These are phyloP conservation scores for Orthonychiurus folsomi DNA, from an alignment of 2,888 invertebrate genomes.

Conservation along the genomic window DNA sequence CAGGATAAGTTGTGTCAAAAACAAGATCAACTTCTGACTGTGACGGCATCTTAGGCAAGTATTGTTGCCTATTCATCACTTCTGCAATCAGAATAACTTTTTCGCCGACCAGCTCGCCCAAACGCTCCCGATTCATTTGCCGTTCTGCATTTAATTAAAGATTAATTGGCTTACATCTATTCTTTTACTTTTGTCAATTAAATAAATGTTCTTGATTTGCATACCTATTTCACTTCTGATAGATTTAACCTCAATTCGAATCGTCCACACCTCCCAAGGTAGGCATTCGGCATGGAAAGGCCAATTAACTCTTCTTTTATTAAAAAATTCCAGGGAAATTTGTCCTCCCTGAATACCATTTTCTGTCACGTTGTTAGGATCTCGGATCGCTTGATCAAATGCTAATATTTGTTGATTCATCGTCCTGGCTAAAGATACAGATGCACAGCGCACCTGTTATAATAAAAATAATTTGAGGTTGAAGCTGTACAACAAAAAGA, in stretches of 20 bases:
- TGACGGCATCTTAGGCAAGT: conserved; percentile 90
- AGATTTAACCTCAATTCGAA: conserved; percentile 78
- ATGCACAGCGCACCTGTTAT: conserved; percentile 68
- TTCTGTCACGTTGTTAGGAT: conserved; percentile 37
- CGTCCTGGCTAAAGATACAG: conserved; percentile 61
- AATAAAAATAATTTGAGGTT: neutral
- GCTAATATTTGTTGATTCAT: conserved; percentile 55
- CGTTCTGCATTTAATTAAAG: conserved; percentile 57
- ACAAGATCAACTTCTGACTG: conserved; percentile 84
- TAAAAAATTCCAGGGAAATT: conserved; percentile 90
- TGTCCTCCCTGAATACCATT: conserved; percentile 50
- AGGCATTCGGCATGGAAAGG: conserved; percentile 81
- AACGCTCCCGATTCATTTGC: conserved; percentile 75
- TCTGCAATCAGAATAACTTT: conserved; percentile 91
- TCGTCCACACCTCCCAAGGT: conserved; percentile 98
- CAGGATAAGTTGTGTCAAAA: conserved; percentile 84
- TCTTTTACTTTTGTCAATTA: neutral
- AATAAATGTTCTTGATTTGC: conserved; percentile 9
- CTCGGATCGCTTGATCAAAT: conserved; percentile 45
- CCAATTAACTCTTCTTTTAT: conserved; percentile 82
- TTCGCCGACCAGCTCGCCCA: conserved; percentile 78
- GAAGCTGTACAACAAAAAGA: too few relatives aligned
- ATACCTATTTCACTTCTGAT: conserved; percentile 67
- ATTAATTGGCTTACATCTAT: too few relatives aligned
- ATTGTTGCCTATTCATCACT: conserved; percentile 90